A percentile compares a stretch with the other conserved stretches of the same genome.
Evolutionary conservation across 2,113 vertebrate species (phyloP).

Genomic region (Cheirogaleus medius): DNA sequence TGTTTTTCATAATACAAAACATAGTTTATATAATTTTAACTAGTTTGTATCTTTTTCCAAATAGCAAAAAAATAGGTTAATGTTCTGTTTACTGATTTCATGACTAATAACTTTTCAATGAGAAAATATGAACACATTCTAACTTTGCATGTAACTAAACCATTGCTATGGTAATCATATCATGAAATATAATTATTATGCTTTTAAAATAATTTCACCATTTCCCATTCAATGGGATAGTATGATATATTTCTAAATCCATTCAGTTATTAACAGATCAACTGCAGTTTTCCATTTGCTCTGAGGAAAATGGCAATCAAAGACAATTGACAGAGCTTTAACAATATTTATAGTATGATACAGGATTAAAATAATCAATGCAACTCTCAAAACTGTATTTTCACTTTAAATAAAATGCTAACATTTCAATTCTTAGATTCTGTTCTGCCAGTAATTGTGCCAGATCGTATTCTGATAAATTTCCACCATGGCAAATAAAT

Average conservation of each 20-base stretch:
- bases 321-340: constrained; percentile 51
- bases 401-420: constrained; percentile 58
- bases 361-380: constrained; percentile 80
- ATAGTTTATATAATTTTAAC: not conserved
- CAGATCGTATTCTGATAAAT: constrained; percentile 57
- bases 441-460: constrained; percentile 49
- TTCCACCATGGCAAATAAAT: constrained; percentile 42
- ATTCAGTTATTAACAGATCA: constrained; percentile 75
- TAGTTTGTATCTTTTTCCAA: not conserved
- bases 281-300: constrained; percentile 55
- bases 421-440: constrained; percentile 69
- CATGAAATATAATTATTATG: constrained; percentile 57
- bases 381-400: constrained; percentile 61
- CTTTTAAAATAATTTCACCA: constrained; percentile 62
- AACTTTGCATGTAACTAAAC: constrained; percentile 44
- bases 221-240: constrained; percentile 68
- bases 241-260: constrained; percentile 54
- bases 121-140: constrained; percentile 62
- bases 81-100: constrained; percentile 33
- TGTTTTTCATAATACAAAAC: not conserved
- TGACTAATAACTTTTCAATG: constrained; percentile 40
- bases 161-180: constrained; percentile 71
- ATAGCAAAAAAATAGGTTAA: constrained; percentile 51
- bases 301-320: constrained; percentile 54
- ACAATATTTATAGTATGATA: constrained; percentile 60